Evolutionary conservation across 2,888 invertebrate genomes (phyloP).

Genomic region (Drosophila yooni): DNA sequence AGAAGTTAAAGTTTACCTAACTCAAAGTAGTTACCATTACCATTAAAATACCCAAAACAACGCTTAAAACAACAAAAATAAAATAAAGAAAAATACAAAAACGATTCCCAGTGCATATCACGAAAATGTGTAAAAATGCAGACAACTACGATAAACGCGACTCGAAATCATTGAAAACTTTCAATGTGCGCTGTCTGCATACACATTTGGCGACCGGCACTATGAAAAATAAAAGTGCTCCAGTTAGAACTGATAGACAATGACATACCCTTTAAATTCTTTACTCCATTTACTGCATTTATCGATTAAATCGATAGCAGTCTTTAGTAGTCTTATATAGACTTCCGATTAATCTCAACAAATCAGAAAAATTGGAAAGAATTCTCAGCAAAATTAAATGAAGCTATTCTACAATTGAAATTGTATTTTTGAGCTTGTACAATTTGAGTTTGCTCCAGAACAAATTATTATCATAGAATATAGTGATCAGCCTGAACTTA

Average conservation of each 20-base stretch:
- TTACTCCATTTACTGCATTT: no score
- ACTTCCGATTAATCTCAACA: background rate
- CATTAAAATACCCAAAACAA: conserved; percentile 23
- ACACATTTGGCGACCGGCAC: conserved; percentile 47
- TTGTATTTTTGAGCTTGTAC: no score
- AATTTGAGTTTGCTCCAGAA: background rate
- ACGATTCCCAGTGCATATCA: conserved; percentile 45
- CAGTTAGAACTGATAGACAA: background rate
- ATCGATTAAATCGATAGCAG: background rate
- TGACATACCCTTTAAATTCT: background rate
- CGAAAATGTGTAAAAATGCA: conserved; percentile 60
- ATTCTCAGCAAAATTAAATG: background rate
- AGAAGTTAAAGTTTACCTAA: conserved; percentile 3
- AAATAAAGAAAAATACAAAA: conserved; percentile 9
- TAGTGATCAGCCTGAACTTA: background rate
- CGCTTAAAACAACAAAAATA: conserved; percentile 22
- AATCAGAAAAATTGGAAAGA: background rate
- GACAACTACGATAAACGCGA: conserved; percentile 76
- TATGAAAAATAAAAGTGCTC: background rate
- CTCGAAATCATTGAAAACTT: conserved; percentile 76
- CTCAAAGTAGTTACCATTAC: conserved; percentile 31
- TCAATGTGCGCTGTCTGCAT: conserved; percentile 73
- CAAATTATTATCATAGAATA: background rate
- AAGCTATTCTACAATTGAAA: background rate
- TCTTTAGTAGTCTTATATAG: no score